Conservation (phyloP, 30 jellyfish, hydroid and myxozoan species). For the Turritopsis dohrnii region DNA sequence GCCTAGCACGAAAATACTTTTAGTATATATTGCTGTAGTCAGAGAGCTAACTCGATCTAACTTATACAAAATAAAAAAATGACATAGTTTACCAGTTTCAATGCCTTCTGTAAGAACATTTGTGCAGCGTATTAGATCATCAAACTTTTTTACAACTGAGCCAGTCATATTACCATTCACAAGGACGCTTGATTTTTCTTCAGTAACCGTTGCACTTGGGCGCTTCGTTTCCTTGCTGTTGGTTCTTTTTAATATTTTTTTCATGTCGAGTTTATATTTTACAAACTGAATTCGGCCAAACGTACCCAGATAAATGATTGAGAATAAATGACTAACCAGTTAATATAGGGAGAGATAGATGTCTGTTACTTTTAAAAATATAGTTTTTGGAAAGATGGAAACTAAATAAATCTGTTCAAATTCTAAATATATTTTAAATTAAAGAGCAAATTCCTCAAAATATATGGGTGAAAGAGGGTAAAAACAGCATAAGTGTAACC, state of each 20-base stretch:
- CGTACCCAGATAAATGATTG: neutral
- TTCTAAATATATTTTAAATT: neutral
- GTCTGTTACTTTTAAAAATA: neutral
- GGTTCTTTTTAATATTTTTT: conserved; percentile 3
- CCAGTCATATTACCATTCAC: conserved; percentile 10
- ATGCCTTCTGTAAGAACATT: conserved; percentile 91
- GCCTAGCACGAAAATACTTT: no score
- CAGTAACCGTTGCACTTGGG: neutral
- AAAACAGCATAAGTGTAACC: conserved; percentile 15
- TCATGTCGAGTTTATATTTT: neutral
- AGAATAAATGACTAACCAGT: neutral
- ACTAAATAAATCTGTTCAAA: neutral
- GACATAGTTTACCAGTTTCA: conserved; percentile 66
- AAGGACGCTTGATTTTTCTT: neutral
- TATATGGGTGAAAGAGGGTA: neutral
- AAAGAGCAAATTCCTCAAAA: neutral
- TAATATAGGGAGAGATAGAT: neutral
- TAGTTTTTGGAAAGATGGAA: neutral
- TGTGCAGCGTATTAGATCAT: conserved; percentile 85
- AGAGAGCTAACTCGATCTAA: no score
- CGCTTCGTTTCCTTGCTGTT: conserved; percentile 4
- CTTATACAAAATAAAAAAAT: neutral
- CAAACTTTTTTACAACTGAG: conserved; percentile 56
- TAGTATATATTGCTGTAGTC: no score
- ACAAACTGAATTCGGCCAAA: conserved; percentile 2